Evolutionary conservation across 2,888 invertebrate species (phyloP), one percentile per base, ranked within the genome.

Genomic region (Heliconius charithonia): DNA sequence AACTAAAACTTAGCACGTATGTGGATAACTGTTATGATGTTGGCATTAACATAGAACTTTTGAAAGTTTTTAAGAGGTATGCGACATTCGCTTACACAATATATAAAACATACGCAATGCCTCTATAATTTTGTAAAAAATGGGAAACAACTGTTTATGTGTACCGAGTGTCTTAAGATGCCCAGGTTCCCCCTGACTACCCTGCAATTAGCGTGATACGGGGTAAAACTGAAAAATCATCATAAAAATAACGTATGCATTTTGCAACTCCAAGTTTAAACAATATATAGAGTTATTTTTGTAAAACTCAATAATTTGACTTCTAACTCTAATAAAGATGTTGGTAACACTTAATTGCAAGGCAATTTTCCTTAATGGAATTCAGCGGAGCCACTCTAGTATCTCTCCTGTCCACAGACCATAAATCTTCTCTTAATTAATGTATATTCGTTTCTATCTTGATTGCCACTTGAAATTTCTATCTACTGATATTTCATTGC

Each of bases 351-450:
- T 16, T 45, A 69, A 45, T 69, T 45, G 25, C 16, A 7, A 25
- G 69, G 41, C 25, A 25, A 69, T 69, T 69, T 45, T 45, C 25
- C 41, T 45, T 69, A 69, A 69, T 69, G 69, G 69, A 69, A 41
- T 69, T 69, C 69, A 41, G 69, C 25, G n/a, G 37, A 41, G 45
- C 25, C 41, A 45, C 69, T 45, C 16, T 27, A 41, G 41, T 69
- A 69, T 69, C 69, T 69, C 41, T 69, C 32, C 59, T 32, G 72
- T 25, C 72, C 72, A 72, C n/a, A 72, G 32, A 59, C 72, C 7
- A 59, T 72, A 59, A 59, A 72, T 59, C 32, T 72, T 59, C 72
- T 59, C n/a, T 72, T 72, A 37, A 59, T 72, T 72, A 72, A 29
- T 59, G 69, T 69, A 41, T 69, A 45, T 69, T 69, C 69, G 25